Evolutionary conservation across 2,113 vertebrate species (phyloP).

Genomic region (Hyperoodon ampullatus): DNA sequence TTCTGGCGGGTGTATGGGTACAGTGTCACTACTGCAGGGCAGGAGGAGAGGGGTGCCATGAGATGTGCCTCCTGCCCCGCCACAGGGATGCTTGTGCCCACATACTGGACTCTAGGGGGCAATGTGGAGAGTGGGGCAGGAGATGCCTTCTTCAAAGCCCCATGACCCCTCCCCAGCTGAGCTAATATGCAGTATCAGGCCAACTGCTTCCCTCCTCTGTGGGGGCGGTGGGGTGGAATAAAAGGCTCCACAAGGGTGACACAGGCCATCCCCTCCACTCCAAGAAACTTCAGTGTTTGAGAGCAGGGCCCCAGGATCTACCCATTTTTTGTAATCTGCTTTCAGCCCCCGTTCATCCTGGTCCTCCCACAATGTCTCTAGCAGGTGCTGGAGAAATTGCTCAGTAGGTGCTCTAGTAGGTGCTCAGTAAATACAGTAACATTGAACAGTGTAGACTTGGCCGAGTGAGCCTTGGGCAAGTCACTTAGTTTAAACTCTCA

Average conservation of each 20-base stretch:
- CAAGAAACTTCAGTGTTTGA: background rate
- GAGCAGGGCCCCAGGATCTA: background rate
- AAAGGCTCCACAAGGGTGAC: background rate
- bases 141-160: background rate
- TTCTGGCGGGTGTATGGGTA: constrained; percentile 83
- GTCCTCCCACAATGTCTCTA: background rate
- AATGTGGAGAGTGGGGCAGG: background rate
- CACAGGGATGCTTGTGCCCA: background rate
- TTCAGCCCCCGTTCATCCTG: background rate
- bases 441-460: too few species aligned
- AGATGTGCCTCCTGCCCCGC: background rate
- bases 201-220: background rate
- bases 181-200: background rate
- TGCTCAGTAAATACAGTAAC: background rate
- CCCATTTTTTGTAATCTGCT: background rate
- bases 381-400: too few species aligned
- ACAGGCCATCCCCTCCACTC: background rate
- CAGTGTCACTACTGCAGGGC: constrained; percentile 80
- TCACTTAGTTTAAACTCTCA: background rate
- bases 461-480: background rate
- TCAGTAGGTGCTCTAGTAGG: background rate
- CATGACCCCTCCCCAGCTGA: background rate
- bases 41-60: background rate
- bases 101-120: background rate
- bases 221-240: background rate